These are phyloP conservation scores for Gryllus bimaculatus DNA, from an alignment of 1,140 invertebrate genomes.

Conservation along the genomic window DNA sequence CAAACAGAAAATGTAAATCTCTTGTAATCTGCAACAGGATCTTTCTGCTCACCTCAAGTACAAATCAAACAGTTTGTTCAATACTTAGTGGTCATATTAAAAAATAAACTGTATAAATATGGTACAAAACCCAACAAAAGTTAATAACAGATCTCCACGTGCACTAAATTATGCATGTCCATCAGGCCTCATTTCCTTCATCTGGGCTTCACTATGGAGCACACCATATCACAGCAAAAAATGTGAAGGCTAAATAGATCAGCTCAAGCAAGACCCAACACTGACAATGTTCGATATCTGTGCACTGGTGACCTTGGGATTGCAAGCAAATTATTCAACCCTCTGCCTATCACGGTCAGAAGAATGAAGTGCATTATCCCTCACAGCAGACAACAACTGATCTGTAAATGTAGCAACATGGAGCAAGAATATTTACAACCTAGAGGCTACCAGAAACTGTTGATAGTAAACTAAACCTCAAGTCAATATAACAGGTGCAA, in stretches of 20 bases:
- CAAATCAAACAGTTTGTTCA: not conserved
- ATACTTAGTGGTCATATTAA: not conserved
- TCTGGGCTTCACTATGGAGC: not conserved
- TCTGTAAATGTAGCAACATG: not conserved
- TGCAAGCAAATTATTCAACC: not conserved
- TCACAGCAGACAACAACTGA: not conserved
- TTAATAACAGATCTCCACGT: not conserved
- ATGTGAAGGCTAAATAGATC: not conserved
- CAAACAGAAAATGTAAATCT: not conserved
- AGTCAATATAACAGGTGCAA: not conserved
- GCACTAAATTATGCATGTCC: not conserved
- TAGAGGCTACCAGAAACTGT: not conserved
- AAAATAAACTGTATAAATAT: conserved; percentile 6
- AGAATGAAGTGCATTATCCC: not conserved
- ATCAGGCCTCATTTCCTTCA: not conserved
- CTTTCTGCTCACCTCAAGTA: not conserved
- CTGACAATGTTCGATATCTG: not conserved
- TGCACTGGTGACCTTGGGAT: not conserved
- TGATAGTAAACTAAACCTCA: not conserved
- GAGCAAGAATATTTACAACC: not conserved
- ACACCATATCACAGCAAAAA: conserved; percentile 1
- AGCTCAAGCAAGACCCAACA: not conserved
- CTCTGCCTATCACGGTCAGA: not conserved
- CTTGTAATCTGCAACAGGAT: not conserved
- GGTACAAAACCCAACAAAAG: conserved; percentile 4